Evolutionary conservation across 2,797 vertebrate genomes (phyloP).

Genomic region (Spatula versicolor): DNA sequence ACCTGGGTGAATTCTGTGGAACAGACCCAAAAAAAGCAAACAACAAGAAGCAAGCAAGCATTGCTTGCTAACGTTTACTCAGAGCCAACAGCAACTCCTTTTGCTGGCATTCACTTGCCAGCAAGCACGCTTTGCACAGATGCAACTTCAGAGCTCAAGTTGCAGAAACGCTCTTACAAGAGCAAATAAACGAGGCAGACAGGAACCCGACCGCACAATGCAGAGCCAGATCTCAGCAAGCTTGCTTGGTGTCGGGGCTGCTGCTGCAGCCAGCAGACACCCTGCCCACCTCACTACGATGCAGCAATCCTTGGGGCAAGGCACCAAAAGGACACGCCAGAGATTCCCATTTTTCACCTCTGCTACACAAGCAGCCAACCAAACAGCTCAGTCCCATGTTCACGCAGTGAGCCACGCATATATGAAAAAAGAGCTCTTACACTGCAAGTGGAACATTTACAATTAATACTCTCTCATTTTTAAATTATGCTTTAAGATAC

Average conservation of each 20-base stretch:
- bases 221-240: background rate
- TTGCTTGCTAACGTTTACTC: background rate
- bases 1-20: background rate
- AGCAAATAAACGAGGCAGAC: background rate
- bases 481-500: background rate
- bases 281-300: background rate
- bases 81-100: background rate
- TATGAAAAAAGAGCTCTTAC: background rate
- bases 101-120: background rate
- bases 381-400: rapidly evolving
- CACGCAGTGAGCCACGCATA: rapidly evolving
- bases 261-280: background rate
- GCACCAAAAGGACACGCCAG: background rate
- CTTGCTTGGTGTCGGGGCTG: background rate
- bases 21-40: background rate
- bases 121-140: background rate
- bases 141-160: background rate
- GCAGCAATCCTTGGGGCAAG: background rate
- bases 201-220: rapidly evolving
- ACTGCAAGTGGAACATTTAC: background rate
- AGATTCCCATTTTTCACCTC: background rate
- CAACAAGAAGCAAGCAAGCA: background rate
- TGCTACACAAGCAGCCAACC: rapidly evolving
- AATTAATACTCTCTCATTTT: background rate
- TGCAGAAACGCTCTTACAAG: background rate